Evolutionary conservation across 1,140 invertebrate genomes (phyloP), one percentile per base, ranked within the genome.

Genomic region (Hylaeus volcanicus): DNA sequence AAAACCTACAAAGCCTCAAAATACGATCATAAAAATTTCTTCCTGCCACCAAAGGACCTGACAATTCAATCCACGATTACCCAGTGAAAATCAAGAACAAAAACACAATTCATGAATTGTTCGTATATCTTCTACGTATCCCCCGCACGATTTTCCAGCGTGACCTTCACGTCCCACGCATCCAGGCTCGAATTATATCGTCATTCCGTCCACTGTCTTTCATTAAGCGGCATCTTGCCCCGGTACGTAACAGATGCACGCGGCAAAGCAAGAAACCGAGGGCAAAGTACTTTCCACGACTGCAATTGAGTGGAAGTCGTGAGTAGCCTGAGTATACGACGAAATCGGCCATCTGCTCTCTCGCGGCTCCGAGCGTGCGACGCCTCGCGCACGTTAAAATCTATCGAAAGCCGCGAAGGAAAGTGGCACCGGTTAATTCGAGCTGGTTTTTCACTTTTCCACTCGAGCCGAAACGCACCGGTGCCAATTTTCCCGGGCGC

Each of bases 401-500:
- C 82, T 61, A 84, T 85, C 77, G 82, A 76, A 81, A 84, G 81
- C 71, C 58, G 9, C 53, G 61, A 14, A 78, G 70, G 70, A 73
- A 84, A 84, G 84, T 74, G 63, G 55, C 61, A 41, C 72, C 26
- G 26, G 76, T 55, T 84, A 78, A 84, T 84, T 74, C 74, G 64
- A 70, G 53, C 76, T 58, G 81, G 77, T 84, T 84, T 84, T 85
- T 81, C 84, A 81, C 77, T 85, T 73, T 74, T 74, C 72, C 71
- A 68, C 70, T 82, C 68, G 79, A 55, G 26, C 61, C 56, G 41
- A 39, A 66, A 74, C 72, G 64, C 14, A 39, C 48, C 56, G 70
- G 41, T 48, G 41, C 26, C 26, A 39, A 5, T 45, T 68, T 51
- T 15, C 41, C 56, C 14, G 11, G 37, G 39, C 65, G 55, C 61